Percentiles rank a stretch among this genome's conserved stretches.
phyloP scores from a whole-genome alignment of 2,888 invertebrate species.

The Heliconius sara region DNA sequence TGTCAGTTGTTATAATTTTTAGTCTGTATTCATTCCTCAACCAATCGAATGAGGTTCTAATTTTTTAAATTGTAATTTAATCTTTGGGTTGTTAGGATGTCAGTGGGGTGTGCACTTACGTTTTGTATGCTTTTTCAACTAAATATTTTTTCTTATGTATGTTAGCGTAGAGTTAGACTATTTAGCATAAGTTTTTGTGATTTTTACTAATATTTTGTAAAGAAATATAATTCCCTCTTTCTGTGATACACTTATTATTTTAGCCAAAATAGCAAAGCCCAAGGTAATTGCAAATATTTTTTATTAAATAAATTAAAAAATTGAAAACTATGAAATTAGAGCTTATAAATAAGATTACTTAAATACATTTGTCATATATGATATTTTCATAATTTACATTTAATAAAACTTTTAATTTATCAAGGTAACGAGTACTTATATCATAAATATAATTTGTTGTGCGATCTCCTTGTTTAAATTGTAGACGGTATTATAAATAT shows the following conservation, averaged over 20 bases:
- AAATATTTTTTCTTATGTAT: slow-evolving; percentile 26
- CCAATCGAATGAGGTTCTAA: slow-evolving; percentile 12
- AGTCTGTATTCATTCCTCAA: background rate
- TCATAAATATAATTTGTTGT: background rate
- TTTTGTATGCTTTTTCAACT: slow-evolving; percentile 22
- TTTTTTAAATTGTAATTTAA: slow-evolving; percentile 30
- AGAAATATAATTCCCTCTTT: slow-evolving; percentile 30
- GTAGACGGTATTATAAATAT: too few species aligned
- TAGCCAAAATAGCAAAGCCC: slow-evolving; percentile 18
- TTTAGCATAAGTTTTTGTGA: slow-evolving; percentile 32
- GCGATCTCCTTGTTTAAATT: too few species aligned
- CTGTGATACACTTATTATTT: slow-evolving; percentile 40
- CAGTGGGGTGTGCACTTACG: slow-evolving; percentile 46
- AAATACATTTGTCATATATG: background rate
- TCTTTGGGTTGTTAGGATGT: slow-evolving; percentile 42
- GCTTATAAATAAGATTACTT: background rate
- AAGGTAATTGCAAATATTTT: slow-evolving; percentile 33
- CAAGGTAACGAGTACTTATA: background rate
- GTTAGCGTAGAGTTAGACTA: slow-evolving; percentile 9
- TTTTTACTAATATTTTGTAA: slow-evolving; percentile 19
- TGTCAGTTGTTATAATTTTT: background rate
- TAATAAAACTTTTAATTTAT: background rate
- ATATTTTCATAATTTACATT: background rate
- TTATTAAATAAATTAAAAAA: background rate
- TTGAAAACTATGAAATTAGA: background rate